A percentile compares a stretch with the other conserved stretches of the same genome.
These are phyloP conservation scores for Microtus montanus DNA, from an alignment of 2,113 vertebrate species.

Conservation along the genomic window DNA sequence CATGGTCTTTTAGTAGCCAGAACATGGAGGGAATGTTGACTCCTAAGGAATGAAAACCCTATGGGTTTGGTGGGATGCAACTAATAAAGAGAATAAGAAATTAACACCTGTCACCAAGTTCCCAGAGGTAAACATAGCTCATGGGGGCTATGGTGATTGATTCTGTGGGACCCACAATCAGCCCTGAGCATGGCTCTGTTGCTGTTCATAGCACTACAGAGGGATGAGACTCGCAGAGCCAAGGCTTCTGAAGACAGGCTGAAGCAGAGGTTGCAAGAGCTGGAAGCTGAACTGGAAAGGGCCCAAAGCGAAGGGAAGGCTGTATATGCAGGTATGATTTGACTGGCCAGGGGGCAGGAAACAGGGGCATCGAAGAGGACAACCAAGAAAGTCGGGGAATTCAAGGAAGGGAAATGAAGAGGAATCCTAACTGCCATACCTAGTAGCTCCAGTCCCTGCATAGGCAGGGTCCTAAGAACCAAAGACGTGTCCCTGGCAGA, in stretches of 20 bases:
- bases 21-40: background rate
- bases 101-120: background rate
- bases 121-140: background rate
- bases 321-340: slow-evolving; percentile 81
- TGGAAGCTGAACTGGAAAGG: slow-evolving; percentile 82
- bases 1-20: background rate
- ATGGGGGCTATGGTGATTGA: background rate
- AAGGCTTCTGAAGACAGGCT: slow-evolving; percentile 80
- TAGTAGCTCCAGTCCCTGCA: background rate
- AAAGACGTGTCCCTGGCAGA: background rate
- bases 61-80: accelerated
- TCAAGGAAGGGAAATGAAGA: background rate
- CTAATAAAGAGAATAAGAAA: background rate
- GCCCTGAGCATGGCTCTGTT: background rate
- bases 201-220: slow-evolving; percentile 77
- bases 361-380: background rate
- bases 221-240: slow-evolving; percentile 74
- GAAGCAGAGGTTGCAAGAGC: slow-evolving; percentile 73
- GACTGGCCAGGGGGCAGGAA: background rate
- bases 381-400: background rate
- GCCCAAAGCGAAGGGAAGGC: slow-evolving; percentile 83
- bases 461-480: background rate
- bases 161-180: background rate
- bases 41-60: background rate
- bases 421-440: background rate